phyloP scores from a whole-genome alignment of 2,113 vertebrate genomes.

The Passer montanus region DNA sequence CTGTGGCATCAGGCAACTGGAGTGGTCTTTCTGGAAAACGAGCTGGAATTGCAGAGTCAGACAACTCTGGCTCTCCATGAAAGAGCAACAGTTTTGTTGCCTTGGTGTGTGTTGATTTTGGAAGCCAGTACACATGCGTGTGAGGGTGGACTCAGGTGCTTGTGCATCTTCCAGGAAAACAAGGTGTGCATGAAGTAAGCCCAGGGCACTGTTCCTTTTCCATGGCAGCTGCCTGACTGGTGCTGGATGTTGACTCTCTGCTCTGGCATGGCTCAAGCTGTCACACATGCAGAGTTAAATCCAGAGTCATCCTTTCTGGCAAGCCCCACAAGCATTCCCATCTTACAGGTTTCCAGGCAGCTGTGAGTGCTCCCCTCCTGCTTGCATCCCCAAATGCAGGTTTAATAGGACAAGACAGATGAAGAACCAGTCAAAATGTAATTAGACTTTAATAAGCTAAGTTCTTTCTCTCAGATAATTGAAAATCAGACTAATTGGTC shows the following conservation, averaged over 20 bases:
- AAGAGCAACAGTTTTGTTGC: neutral
- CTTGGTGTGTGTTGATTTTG: neutral
- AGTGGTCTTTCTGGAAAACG: neutral
- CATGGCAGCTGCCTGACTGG: neutral
- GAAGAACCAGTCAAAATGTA: slow-evolving; percentile 35
- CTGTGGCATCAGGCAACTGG: neutral
- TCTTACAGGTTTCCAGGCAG: neutral
- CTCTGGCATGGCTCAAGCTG: neutral
- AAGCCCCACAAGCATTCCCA: neutral
- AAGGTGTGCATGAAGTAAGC: neutral
- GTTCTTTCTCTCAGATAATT: slow-evolving; percentile 40
- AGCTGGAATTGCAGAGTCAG: neutral
- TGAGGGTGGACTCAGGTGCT: neutral
- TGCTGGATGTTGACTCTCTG: neutral
- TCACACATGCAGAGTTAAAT: neutral
- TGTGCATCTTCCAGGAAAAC: neutral
- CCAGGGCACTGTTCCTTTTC: neutral
- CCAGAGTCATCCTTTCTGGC: neutral
- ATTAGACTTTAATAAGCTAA: slow-evolving; percentile 52
- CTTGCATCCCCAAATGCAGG: neutral
- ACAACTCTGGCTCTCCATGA: neutral
- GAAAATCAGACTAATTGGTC: slow-evolving; percentile 44
- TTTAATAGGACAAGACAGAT: slow-evolving; percentile 38
- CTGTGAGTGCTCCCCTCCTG: neutral
- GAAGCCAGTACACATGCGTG: fast-evolving